phyloP scores from a whole-genome alignment of 23 tunicate genomes.

The Phallusia fumigata region DNA sequence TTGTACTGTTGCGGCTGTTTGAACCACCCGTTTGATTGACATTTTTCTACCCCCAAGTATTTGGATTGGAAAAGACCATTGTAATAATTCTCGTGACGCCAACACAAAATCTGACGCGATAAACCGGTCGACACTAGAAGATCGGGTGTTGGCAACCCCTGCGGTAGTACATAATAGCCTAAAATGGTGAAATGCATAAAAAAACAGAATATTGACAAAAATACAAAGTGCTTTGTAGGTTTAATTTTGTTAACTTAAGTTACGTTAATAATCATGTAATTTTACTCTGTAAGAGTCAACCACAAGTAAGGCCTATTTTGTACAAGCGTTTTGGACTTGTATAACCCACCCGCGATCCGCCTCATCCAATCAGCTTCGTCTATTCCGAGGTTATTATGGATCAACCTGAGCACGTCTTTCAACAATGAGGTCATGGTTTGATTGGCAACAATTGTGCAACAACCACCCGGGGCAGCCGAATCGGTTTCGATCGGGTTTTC shows the following conservation, averaged over 20 bases:
- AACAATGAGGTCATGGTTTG: constrained; percentile 69
- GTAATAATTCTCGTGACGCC: constrained; percentile 62
- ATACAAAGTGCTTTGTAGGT: too few species aligned
- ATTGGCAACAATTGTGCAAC: constrained; percentile 52
- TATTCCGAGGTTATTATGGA: constrained; percentile 80
- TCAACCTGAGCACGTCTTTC: constrained; percentile 61
- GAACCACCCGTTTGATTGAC: constrained; percentile 51
- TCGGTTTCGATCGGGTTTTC: constrained; percentile 14
- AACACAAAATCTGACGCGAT: too few species aligned
- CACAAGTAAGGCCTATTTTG: too few species aligned
- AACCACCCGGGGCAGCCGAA: constrained; percentile 29
- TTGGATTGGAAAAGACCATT: constrained; percentile 85
- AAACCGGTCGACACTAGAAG: constrained; percentile 77
- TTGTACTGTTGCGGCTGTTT: constrained; percentile 84
- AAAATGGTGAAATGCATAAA: neutral
- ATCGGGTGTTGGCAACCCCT: constrained; percentile 61
- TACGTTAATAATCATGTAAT: too few species aligned
- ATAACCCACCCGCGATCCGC: constrained; percentile 76
- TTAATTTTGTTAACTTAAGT: too few species aligned
- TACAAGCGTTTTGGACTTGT: neutral
- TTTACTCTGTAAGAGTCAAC: too few species aligned
- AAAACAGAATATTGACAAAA: neutral
- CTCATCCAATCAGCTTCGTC: constrained; percentile 97
- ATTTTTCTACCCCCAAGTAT: too few species aligned
- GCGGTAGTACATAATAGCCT: too few species aligned